Evolutionary conservation across 2,888 invertebrate species (phyloP), one percentile per base, ranked within the genome.

Genomic region (Leptopilina syphax): DNA sequence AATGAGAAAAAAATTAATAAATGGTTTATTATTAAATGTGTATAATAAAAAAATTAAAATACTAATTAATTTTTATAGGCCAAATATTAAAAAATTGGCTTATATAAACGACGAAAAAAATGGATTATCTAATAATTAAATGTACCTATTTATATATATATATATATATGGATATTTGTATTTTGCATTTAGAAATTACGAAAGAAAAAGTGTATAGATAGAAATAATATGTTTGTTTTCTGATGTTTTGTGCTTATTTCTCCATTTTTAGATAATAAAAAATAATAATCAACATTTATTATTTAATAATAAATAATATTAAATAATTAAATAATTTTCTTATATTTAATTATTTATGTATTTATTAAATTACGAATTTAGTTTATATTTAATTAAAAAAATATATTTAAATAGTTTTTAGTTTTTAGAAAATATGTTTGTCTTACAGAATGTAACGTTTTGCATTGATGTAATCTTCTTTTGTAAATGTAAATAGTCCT

Each of bases 401-500:
- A 44, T 10, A 50, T 50, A 63, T 24, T 18, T 63, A 24, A 63
- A n/a, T 8, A 24, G 18, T 18, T 18, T 18, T n/a, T 6, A 24
- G 8, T 60, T 13, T 60, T 60, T 7, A 60, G 13, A n/a, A 60
- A 60, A n/a, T 1, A 57, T 24, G 57, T 0, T 44, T 44, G 34
- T 34, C 4, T 34, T 34, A 34, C 34, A 27, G 27, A 2, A 27
- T 44, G 44, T 12, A 6, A 57, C 34, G n/a, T 47, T 24, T 5
- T 24, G 34, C 66, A 80, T 54, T 50, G 4, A 60, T 50, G 10
- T 80, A 65, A 60, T 50, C 3, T 13, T 63, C 18, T 47, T 66
- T 27, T 24, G 57, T 76, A 79, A 57, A 73, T 60, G 67, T 77
- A 79, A 77, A 80, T 77, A 70, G 77, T 76, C 65, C 57, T 87